Conservation (phyloP, 2,888 invertebrate genomes). For the Villa cingulata region DNA sequence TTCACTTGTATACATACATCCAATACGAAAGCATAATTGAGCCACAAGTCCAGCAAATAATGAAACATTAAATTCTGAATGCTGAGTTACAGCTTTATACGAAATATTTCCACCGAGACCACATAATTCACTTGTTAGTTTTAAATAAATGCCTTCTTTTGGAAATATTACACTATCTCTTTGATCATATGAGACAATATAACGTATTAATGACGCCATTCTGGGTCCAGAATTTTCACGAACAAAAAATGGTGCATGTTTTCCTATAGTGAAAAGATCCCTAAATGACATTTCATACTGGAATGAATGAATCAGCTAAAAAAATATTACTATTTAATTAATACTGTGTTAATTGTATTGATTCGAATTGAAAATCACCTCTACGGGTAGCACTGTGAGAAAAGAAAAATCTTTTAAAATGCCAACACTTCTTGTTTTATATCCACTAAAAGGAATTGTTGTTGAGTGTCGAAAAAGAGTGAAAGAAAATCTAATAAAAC, state of each 20-base stretch:
- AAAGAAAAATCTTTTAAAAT: slow-evolving; percentile 63
- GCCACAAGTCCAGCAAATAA: slow-evolving; percentile 38
- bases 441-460: slow-evolving; percentile 42
- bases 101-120: slow-evolving; percentile 76
- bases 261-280: slow-evolving; percentile 58
- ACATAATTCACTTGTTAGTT: slow-evolving; percentile 70
- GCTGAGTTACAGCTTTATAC: slow-evolving; percentile 69
- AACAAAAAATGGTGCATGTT: slow-evolving; percentile 66
- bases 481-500: slow-evolving; percentile 47
- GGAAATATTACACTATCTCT: slow-evolving; percentile 75
- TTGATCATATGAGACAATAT: slow-evolving; percentile 63
- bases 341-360: slow-evolving; percentile 1
- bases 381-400: slow-evolving; percentile 40
- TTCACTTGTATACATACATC: slow-evolving; percentile 27
- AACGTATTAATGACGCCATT: slow-evolving; percentile 74
- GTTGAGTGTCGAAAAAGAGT: slow-evolving; percentile 55
- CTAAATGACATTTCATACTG: slow-evolving; percentile 81
- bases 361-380: too few relatives aligned
- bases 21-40: slow-evolving; percentile 30
- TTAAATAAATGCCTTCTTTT: slow-evolving; percentile 53
- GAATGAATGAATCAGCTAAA: slow-evolving; percentile 30
- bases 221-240: slow-evolving; percentile 74
- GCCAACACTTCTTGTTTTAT: slow-evolving; percentile 65
- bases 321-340: neutral
- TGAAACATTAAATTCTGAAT: slow-evolving; percentile 55